Percentiles rank a stretch among this genome's conserved stretches.
Evolutionary conservation across 2,797 vertebrate species (phyloP).

Genomic region (Aldrovandia affinis): DNA sequence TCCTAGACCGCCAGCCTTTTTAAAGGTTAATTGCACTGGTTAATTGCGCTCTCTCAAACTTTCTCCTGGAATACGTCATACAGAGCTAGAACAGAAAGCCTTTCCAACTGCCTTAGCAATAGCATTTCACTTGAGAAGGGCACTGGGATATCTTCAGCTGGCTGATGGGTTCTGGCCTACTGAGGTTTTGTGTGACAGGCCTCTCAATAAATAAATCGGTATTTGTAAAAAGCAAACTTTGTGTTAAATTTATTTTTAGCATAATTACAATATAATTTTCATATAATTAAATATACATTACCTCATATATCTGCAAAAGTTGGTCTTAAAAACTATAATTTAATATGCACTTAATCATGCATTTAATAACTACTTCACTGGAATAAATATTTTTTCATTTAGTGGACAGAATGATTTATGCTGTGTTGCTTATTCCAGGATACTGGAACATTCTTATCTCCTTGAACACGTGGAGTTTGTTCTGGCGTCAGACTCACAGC

Average conservation of each 20-base stretch:
- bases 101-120: conserved; percentile 59
- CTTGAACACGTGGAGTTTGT: too few relatives aligned
- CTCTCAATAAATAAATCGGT: not conserved
- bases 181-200: not conserved
- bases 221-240: not conserved
- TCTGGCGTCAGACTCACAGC: too few relatives aligned
- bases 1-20: conserved; percentile 68
- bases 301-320: not conserved
- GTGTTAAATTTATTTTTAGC: not conserved
- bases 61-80: conserved; percentile 68
- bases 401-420: too few relatives aligned
- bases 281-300: not conserved
- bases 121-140: conserved; percentile 61
- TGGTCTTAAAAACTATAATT: not conserved
- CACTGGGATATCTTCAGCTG: conserved; percentile 49
- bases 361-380: not conserved
- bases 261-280: not conserved
- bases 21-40: conserved; percentile 77
- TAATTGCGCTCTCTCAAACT: conserved; percentile 73
- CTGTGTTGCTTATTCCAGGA: too few relatives aligned
- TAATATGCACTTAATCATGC: not conserved
- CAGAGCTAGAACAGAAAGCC: conserved; percentile 63
- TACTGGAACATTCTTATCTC: too few relatives aligned
- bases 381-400: too few relatives aligned
- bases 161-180: not conserved